These are phyloP conservation scores for Platerodrilus igneus DNA, from an alignment of 2,888 invertebrate species.

Conservation along the genomic window DNA sequence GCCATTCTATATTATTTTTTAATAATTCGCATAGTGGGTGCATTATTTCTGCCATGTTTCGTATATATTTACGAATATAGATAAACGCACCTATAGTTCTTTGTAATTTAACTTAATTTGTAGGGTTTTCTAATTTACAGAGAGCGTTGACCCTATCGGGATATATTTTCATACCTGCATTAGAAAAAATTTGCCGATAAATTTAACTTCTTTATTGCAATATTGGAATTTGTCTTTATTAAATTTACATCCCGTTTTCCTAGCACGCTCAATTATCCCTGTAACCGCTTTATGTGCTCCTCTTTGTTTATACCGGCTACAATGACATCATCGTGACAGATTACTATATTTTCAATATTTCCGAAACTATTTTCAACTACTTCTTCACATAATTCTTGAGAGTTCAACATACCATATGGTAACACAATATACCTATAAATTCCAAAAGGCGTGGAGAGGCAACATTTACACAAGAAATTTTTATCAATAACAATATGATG, in stretches of 20 bases:
- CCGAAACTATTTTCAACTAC: conserved; percentile 21
- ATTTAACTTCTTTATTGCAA: too few relatives aligned
- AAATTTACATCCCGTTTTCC: conserved; percentile 19
- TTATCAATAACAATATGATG: too few relatives aligned
- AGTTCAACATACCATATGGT: conserved; percentile 25
- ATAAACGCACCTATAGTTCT: conserved; percentile 9
- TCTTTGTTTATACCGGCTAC: conserved; percentile 12
- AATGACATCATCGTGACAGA: conserved; percentile 27
- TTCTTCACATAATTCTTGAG: conserved; percentile 27
- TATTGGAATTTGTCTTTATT: conserved; percentile 26
- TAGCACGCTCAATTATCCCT: conserved; percentile 18
- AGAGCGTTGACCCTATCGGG: conserved; percentile 5
- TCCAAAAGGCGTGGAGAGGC: too few relatives aligned
- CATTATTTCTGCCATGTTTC: too few relatives aligned
- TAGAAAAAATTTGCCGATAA: too few relatives aligned
- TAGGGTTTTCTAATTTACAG: conserved; percentile 2
- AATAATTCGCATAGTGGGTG: background rate
- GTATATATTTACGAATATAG: too few relatives aligned
- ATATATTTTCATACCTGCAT: conserved; percentile 12
- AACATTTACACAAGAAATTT: too few relatives aligned
- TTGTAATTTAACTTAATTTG: conserved; percentile 8
- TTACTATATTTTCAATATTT: too few relatives aligned
- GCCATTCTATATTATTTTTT: too few relatives aligned
- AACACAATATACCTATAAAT: too few relatives aligned
- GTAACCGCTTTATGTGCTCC: conserved; percentile 22